Evolutionary conservation across 2,888 invertebrate species (phyloP), one percentile per base, ranked within the genome.

Genomic region (Drosophila antonietae): DNA sequence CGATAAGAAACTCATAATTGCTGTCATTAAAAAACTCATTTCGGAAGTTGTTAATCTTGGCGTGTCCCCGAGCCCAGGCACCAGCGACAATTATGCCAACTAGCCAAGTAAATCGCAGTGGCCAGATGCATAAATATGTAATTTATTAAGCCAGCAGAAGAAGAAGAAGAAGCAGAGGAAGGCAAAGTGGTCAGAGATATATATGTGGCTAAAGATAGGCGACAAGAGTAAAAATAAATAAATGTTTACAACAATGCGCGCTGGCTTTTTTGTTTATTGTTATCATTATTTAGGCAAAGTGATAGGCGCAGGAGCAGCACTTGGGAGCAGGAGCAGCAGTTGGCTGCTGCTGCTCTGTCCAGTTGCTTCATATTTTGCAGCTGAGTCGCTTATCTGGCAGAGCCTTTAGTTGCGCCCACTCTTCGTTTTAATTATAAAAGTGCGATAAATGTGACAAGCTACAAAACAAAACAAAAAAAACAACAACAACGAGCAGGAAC

Each of bases 1-100:
- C 78, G 88, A 88, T 88, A 88, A 88, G 91, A 88, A 90, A 88
- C 89, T 90, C 90, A 90, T 88, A 88, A 88, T 88, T 88, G 90
- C 76, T 84, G 89, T 78, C 88, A 90, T 90, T 88, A 90, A 88
- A 88, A 83, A 83, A 80, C 81, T 75, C 89, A 90, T 84, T 90
- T 90, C 89, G 85, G 89, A 82, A 88, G 90, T 90, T 90, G 88
- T 89, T 90, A 87, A 88, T 90, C 91, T 86, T 86, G 60, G 35
- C 44, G 18, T 46, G 44, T 33, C 47, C 46, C 31, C 39, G 18
- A 6, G 9, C n/a, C 8, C 23, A 5, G 6, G 2, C 20, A 1
- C 37, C 14, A 37, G 1, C 72, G 66, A 78, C 83, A 88, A 88
- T 84, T 84, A 84, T 90, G 81, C 77, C 88, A 87, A 89, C 84